phyloP scores from a whole-genome alignment of 2,797 vertebrate genomes.

The Sebastes taczanowskii region DNA sequence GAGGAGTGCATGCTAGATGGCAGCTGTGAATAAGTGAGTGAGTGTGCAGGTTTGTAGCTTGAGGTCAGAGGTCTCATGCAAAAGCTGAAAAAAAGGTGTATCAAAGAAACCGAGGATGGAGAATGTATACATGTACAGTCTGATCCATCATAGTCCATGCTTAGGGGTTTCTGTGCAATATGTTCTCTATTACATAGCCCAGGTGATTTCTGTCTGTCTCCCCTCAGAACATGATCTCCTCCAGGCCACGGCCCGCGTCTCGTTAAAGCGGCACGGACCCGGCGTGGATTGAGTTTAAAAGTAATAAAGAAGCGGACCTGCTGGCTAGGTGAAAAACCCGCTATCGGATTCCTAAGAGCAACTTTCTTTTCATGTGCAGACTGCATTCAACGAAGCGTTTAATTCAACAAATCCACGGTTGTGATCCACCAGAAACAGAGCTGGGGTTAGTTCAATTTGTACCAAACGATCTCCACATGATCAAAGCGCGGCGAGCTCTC shows the following conservation, averaged over 20 bases:
- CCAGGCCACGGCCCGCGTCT: conserved; percentile 88
- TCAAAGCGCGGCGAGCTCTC: conserved; percentile 96
- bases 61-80: conserved; percentile 66
- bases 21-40: conserved; percentile 62
- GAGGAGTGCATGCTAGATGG: conserved; percentile 32
- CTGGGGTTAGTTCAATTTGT: conserved; percentile 99
- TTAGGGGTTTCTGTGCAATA: conserved; percentile 85
- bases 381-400: conserved; percentile 99
- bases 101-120: conserved; percentile 67
- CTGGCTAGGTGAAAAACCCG: conserved; percentile 96
- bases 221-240: conserved; percentile 90
- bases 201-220: conserved; percentile 90
- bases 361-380: conserved; percentile 97
- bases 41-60: conserved; percentile 49
- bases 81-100: conserved; percentile 50
- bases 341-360: conserved; percentile 93
- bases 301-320: conserved; percentile 96
- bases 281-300: conserved; percentile 97
- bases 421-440: conserved; percentile 97
- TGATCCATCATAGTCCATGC: conserved; percentile 83
- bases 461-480: conserved; percentile 99
- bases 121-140: conserved; percentile 76
- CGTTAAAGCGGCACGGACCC: conserved; percentile 87
- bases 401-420: conserved; percentile 99
- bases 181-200: conserved; percentile 95